Conservation (phyloP, 2,888 invertebrate genomes). For the Cheiracanthium punctorium region DNA sequence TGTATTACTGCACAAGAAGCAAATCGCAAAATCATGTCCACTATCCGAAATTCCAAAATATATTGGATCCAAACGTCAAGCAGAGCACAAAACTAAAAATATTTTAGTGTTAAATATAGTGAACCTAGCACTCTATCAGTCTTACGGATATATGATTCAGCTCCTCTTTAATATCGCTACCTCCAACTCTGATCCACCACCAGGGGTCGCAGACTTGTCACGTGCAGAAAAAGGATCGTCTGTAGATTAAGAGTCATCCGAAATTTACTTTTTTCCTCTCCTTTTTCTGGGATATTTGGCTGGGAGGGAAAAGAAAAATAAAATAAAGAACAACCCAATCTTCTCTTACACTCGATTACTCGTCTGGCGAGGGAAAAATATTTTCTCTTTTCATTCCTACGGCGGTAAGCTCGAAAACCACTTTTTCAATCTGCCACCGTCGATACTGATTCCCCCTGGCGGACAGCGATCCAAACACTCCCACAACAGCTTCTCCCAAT, state of each 20-base stretch:
- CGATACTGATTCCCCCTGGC: background rate
- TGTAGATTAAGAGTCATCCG: constrained; percentile 40
- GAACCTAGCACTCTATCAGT: constrained; percentile 18
- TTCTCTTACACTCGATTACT: constrained; percentile 37
- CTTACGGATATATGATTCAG: constrained; percentile 39
- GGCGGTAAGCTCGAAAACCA: background rate
- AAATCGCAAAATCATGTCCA: too few species aligned
- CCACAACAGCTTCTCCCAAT: background rate
- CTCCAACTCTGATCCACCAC: constrained; percentile 18
- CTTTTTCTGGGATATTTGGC: too few species aligned
- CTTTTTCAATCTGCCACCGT: background rate
- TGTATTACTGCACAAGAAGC: too few species aligned
- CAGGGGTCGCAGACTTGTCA: constrained; percentile 50
- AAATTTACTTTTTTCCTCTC: background rate
- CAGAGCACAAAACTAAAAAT: too few species aligned
- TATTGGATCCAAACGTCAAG: too few species aligned
- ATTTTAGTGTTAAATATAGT: too few species aligned
- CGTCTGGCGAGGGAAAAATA: background rate
- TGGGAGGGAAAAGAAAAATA: background rate
- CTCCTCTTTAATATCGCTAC: constrained; percentile 5
- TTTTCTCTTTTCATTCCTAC: background rate
- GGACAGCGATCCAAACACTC: constrained; percentile 57
- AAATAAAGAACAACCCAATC: too few species aligned
- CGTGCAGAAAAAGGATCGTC: constrained; percentile 24
- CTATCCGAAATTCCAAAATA: too few species aligned